Percentiles rank a stretch among this genome's conserved stretches.
phyloP scores from a whole-genome alignment of 2,888 invertebrate genomes.

The Acronicta psi region DNA sequence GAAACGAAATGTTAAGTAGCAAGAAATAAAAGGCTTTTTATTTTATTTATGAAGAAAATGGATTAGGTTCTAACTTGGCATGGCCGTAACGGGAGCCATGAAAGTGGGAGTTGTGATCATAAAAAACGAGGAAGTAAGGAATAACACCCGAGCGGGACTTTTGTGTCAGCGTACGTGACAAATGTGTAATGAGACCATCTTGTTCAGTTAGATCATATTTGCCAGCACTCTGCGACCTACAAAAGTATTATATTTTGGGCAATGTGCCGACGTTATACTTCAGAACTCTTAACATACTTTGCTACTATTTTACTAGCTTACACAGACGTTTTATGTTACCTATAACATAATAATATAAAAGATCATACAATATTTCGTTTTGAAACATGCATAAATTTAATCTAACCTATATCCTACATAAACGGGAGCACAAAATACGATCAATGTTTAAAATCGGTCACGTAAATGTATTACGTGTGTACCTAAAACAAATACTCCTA shows the following conservation, averaged over 20 bases:
- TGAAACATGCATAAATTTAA: conserved; percentile 20
- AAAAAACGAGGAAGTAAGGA: conserved; percentile 48
- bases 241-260: conserved; percentile 35
- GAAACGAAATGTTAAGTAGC: too few species aligned
- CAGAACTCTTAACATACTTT: conserved; percentile 8
- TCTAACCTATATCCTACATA: conserved; percentile 1
- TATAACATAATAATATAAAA: conserved; percentile 10
- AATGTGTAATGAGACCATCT: conserved; percentile 68
- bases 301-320: conserved; percentile 3
- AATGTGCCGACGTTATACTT: conserved; percentile 20
- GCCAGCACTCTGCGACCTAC: conserved; percentile 37
- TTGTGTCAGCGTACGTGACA: conserved; percentile 66
- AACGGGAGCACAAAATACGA: conserved; percentile 11
- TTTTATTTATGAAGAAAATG: conserved; percentile 41
- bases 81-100: conserved; percentile 34
- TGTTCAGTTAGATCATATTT: conserved; percentile 54
- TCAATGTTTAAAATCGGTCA: conserved; percentile 10
- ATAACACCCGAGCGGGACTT: conserved; percentile 50
- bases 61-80: conserved; percentile 33
- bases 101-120: conserved; percentile 47
- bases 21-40: too few species aligned
- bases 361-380: neutral
- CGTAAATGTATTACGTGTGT: conserved; percentile 22
- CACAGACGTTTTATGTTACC: neutral
- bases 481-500: conserved; percentile 23